Conservation (phyloP, 2,113 vertebrate genomes). For the Azemiops feae region DNA sequence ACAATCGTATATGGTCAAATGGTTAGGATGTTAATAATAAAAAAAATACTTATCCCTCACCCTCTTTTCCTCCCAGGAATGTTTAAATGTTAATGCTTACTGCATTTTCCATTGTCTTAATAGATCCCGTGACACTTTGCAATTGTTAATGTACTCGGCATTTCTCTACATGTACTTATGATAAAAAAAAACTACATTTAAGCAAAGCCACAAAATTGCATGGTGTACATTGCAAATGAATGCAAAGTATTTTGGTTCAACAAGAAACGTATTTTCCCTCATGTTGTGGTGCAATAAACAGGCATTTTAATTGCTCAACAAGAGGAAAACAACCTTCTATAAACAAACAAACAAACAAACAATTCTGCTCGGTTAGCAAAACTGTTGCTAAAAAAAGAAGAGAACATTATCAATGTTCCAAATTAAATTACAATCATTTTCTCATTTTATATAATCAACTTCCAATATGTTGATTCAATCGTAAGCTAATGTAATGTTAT, state of each 20-base stretch:
- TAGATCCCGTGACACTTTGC: not conserved
- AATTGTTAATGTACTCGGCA: accelerated
- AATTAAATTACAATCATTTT: constrained; percentile 18
- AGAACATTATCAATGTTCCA: not conserved
- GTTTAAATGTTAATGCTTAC: not conserved
- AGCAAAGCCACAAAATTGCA: accelerated
- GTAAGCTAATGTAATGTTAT: not conserved
- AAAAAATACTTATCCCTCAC: not conserved
- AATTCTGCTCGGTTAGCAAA: not conserved
- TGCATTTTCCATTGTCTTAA: not conserved
- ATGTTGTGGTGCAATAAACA: not conserved
- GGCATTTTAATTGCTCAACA: constrained; percentile 19
- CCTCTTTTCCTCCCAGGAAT: not conserved
- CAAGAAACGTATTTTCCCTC: not conserved
- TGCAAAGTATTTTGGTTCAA: not conserved
- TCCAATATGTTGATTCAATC: not conserved
- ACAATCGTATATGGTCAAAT: not conserved
- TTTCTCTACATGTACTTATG: not conserved
- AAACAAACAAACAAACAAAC: not conserved
- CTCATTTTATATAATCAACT: constrained; percentile 17
- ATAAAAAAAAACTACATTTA: constrained; percentile 17
- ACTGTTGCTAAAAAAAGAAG: not conserved
- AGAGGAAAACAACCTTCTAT: not conserved
- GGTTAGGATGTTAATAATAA: not conserved
- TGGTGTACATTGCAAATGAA: not conserved